Conservation (phyloP, 2,888 invertebrate species). For the Therioaphis trifolii region DNA sequence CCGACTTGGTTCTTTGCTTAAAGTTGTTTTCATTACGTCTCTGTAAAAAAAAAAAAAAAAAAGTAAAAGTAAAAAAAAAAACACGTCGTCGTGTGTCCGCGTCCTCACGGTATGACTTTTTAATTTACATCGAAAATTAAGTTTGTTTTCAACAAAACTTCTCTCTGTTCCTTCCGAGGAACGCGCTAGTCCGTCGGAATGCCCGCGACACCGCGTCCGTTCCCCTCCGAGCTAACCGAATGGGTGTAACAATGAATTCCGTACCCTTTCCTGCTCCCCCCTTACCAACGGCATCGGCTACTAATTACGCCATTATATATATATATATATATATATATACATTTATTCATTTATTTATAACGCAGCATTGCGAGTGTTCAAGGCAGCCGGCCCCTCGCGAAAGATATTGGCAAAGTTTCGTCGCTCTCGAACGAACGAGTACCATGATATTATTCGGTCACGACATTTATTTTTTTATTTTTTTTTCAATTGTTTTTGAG, state of each 20-base stretch:
- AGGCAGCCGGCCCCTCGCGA: too few relatives aligned
- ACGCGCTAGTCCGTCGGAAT: not conserved
- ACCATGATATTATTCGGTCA: not conserved
- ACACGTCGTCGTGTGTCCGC: constrained; percentile 4
- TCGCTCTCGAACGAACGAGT: not conserved
- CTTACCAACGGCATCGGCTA: not conserved
- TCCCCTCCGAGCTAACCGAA: not conserved
- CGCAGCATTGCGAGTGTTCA: too few relatives aligned
- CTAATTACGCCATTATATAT: not conserved
- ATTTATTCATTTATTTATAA: too few relatives aligned
- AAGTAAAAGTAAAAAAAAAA: not conserved
- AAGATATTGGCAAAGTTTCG: constrained; percentile 2
- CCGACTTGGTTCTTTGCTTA: constrained; percentile 7
- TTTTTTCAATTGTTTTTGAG: not conserved
- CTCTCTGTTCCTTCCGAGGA: not conserved
- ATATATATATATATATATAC: not conserved
- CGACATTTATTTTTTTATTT: not conserved
- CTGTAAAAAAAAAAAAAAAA: too few relatives aligned
- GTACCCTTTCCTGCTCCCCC: not conserved
- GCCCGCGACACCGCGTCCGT: not conserved
- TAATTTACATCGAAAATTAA: constrained; percentile 40
- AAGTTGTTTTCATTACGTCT: constrained; percentile 38
- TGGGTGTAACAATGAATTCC: constrained; percentile 25
- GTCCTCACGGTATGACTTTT: constrained; percentile 5
- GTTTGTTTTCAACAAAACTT: constrained; percentile 30